A percentile compares a stretch with the other conserved stretches of the same genome.
Evolutionary conservation across 2,113 vertebrate species (phyloP).

Genomic region (Oxyruncus cristatus): DNA sequence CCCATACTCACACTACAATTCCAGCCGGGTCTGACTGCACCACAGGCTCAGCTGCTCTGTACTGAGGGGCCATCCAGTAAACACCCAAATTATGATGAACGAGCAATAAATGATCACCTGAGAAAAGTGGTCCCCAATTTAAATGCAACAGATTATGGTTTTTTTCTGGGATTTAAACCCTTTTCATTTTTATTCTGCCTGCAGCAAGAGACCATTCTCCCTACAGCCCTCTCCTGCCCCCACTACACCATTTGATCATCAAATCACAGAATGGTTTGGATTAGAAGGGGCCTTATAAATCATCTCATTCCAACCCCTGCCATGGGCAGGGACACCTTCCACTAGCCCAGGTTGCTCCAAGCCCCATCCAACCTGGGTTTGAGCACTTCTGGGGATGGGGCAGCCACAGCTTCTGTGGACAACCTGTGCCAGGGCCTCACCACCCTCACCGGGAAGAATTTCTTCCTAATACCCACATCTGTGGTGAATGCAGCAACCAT

Average conservation of each 20-base stretch:
- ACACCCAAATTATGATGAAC: background rate
- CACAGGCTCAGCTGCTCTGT: background rate
- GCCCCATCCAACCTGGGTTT: accelerated
- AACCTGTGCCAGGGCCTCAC: background rate
- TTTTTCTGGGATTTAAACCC: background rate
- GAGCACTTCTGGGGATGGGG: background rate
- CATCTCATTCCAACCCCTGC: accelerated
- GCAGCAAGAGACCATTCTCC: background rate
- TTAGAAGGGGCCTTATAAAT: background rate
- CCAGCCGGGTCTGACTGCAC: background rate
- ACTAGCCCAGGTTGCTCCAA: background rate
- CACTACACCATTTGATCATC: background rate
- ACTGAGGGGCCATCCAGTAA: background rate
- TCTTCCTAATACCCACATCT: background rate
- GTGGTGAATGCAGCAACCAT: background rate
- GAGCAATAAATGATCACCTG: background rate
- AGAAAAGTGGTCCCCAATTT: background rate
- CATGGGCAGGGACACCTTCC: background rate
- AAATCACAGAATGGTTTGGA: background rate
- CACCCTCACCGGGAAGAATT: background rate
- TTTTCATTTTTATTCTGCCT: background rate
- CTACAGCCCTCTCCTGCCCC: background rate
- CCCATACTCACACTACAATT: background rate
- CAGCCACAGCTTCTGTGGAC: background rate
- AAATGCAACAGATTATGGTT: background rate